Evolutionary conservation across 2,113 vertebrate species (phyloP).

Genomic region (Rynchops niger): DNA sequence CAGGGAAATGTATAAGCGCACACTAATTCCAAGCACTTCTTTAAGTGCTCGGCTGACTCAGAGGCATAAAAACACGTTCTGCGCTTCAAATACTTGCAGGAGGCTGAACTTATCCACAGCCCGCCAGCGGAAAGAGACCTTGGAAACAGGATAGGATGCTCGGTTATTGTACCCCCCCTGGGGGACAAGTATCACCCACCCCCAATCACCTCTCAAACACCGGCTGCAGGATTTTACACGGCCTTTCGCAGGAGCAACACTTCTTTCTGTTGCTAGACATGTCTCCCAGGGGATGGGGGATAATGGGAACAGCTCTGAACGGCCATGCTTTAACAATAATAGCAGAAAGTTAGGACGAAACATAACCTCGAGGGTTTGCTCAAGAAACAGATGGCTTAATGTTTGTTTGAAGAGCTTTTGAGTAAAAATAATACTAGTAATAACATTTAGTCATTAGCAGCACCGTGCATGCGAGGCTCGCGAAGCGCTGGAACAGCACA

Average conservation of each 20-base stretch:
- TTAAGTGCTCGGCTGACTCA: neutral
- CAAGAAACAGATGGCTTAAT: constrained; percentile 4
- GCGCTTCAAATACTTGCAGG: neutral
- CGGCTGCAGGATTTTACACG: neutral
- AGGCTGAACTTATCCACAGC: neutral
- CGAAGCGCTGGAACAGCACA: neutral
- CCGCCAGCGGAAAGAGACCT: neutral
- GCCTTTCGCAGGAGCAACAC: neutral
- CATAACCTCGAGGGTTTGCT: neutral
- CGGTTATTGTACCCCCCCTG: accelerated
- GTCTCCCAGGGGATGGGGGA: neutral
- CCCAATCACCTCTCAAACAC: neutral
- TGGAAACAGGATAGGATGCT: neutral
- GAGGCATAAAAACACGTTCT: neutral
- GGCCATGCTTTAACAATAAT: neutral
- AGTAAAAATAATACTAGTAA: neutral
- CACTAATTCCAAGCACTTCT: neutral
- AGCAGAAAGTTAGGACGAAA: neutral
- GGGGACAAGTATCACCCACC: neutral
- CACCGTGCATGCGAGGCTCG: neutral
- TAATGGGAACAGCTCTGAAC: neutral
- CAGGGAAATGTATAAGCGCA: neutral
- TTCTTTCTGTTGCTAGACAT: neutral
- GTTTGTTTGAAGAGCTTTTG: neutral
- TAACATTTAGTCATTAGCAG: neutral